phyloP scores from a whole-genome alignment of 2,797 vertebrate species.

The Synanceia verrucosa region DNA sequence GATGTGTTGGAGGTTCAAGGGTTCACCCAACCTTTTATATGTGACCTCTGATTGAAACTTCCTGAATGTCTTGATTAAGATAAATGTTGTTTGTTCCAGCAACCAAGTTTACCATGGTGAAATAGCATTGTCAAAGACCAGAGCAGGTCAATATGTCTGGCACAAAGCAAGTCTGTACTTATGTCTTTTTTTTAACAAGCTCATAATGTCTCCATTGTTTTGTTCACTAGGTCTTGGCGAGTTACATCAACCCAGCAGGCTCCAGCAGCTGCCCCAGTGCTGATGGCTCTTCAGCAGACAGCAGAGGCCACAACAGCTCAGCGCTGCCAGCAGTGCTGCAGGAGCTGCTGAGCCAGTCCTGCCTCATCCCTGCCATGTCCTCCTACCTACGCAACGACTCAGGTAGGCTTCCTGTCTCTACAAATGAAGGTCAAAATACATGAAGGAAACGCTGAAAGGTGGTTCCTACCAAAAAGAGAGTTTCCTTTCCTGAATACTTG shows the following conservation, averaged over 20 bases:
- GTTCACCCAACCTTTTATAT: too few species aligned
- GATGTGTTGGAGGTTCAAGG: too few species aligned
- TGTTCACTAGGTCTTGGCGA: conserved; percentile 90
- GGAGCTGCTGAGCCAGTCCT: conserved; percentile 96
- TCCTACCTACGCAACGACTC: conserved; percentile 98
- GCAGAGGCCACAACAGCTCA: conserved; percentile 89
- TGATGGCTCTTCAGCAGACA: conserved; percentile 85
- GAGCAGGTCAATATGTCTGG: not conserved
- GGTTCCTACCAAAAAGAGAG: too few species aligned
- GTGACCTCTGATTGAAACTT: not conserved
- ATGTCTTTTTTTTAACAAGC: too few species aligned
- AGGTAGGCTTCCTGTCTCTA: conserved; percentile 76
- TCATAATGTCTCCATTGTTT: not conserved
- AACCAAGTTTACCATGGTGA: not conserved
- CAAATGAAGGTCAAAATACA: not conserved
- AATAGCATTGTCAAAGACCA: not conserved
- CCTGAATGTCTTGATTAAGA: not conserved
- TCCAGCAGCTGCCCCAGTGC: conserved; percentile 82
- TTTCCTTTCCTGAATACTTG: not conserved
- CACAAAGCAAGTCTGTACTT: not conserved
- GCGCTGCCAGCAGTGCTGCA: conserved; percentile 93
- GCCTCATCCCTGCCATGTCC: conserved; percentile 98
- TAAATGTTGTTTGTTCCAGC: not conserved
- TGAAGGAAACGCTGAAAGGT: too few species aligned
- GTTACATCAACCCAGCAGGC: conserved; percentile 96